Conservation (phyloP, 2,888 invertebrate genomes). For the Orchestes rusci region DNA sequence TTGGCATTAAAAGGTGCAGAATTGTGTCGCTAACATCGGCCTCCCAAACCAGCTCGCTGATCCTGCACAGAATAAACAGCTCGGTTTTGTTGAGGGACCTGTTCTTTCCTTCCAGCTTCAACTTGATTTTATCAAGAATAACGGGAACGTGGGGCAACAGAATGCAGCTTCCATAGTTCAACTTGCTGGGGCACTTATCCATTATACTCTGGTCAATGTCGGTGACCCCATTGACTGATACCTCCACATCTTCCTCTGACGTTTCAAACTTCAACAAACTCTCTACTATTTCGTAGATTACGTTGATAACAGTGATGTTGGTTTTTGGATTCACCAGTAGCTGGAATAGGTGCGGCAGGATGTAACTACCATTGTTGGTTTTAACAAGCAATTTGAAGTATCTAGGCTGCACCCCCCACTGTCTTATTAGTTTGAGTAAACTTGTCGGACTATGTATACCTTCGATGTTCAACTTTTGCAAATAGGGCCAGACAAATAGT, state of each 20-base stretch:
- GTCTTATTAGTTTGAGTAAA: slow-evolving; percentile 67
- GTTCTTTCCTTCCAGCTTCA: slow-evolving; percentile 54
- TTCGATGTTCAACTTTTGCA: slow-evolving; percentile 69
- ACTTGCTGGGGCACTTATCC: slow-evolving; percentile 40
- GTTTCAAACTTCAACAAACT: slow-evolving; percentile 62
- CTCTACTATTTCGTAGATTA: slow-evolving; percentile 68
- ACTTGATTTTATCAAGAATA: slow-evolving; percentile 63
- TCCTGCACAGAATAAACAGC: slow-evolving; percentile 64
- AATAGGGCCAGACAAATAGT: slow-evolving; percentile 73
- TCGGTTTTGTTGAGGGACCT: slow-evolving; percentile 61
- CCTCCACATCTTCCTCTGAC: slow-evolving; percentile 42
- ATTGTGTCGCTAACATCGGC: slow-evolving; percentile 61
- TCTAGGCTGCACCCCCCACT: slow-evolving; percentile 75
- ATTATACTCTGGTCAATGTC: slow-evolving; percentile 36
- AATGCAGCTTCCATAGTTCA: slow-evolving; percentile 67
- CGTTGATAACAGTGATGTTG: slow-evolving; percentile 56
- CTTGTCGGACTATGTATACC: slow-evolving; percentile 78
- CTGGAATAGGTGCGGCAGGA: slow-evolving; percentile 62
- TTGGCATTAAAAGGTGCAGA: slow-evolving; percentile 63
- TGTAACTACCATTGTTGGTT: slow-evolving; percentile 46
- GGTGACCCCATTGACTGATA: slow-evolving; percentile 39
- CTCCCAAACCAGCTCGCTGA: slow-evolving; percentile 67
- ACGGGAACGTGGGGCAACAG: slow-evolving; percentile 65
- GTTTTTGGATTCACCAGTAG: slow-evolving; percentile 65
- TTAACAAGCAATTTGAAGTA: slow-evolving; percentile 67